phyloP scores from a whole-genome alignment of 1,140 invertebrate genomes.

The Prorops nasuta region DNA sequence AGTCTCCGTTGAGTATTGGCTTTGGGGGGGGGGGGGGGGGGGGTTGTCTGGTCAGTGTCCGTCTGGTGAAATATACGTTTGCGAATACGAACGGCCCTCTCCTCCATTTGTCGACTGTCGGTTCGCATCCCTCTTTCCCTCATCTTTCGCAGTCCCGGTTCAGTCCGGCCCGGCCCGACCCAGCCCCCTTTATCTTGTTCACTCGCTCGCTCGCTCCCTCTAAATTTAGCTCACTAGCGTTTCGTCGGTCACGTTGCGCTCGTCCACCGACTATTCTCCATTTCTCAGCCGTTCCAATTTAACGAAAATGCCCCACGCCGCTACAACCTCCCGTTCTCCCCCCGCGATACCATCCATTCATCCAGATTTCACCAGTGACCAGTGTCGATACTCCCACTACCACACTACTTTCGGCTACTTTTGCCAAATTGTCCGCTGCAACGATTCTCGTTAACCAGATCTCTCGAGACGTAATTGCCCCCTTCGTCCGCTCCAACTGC shows the following conservation, averaged over 20 bases:
- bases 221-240: conserved; percentile 2
- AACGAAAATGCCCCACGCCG: conserved; percentile 31
- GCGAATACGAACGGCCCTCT: conserved; percentile 39
- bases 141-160: no score
- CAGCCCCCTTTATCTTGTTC: conserved; percentile 5
- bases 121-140: conserved; percentile 4
- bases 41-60: conserved; percentile 28
- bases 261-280: conserved; percentile 25
- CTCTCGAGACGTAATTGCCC: no score
- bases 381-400: conserved; percentile 14
- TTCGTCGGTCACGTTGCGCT: conserved; percentile 8
- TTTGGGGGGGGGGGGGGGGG: conserved; percentile 11
- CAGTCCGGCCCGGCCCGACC: no score
- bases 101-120: conserved; percentile 42
- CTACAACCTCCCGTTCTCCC: conserved; percentile 8
- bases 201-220: conserved; percentile 7
- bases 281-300: conserved; percentile 44
- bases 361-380: conserved; percentile 37
- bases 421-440: no score
- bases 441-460: no score
- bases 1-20: conserved; percentile 23
- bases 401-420: no score
- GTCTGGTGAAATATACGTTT: conserved; percentile 34
- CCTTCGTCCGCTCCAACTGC: no score
- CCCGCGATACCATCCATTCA: conserved; percentile 29